Base-by-base conservation (phyloP, 2,888 invertebrate genomes). In the Leucophenga maculata region DNA sequence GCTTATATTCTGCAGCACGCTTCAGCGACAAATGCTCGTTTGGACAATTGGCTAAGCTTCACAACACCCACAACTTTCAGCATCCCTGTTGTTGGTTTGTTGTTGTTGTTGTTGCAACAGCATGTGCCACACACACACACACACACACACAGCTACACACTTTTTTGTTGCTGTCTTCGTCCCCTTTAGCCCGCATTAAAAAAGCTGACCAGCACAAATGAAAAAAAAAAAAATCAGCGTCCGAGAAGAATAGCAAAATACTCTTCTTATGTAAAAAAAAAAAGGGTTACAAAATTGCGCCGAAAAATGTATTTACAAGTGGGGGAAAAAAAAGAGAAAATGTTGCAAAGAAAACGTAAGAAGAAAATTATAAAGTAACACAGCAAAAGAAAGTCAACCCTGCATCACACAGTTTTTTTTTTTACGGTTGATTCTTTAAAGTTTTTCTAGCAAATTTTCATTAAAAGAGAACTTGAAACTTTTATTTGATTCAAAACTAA, bases 81-180 rank as follows among this genome's bases (percentile, higher is more conserved):
- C 64, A 77, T 77, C 75, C 75, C 70, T 75, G 72, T 70, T 70
- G 70, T 65, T 54, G 65, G 55, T 67, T 70, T 70, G 70, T 65
- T 54, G 65, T 64, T 67, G 69, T 18, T 39, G 60, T 39, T 60
- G 60, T 39, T 18, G 39, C 18, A n/a, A 39, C 54, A 46, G 60
- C 68, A 62, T 50, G n/a, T 13, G 50, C 50, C 18, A 13, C 50
- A n/a, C 50, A 18, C 11, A 16, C 4, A 16, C 50, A 18, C 50
- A 50, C 13, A 18, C 3, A 18, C 16, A n/a, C n/a, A 8, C 50
- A 48, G 13, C 3, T 4, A 48, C 6, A 48, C 14, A 48, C 16
- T 16, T n/a, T 50, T 18, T 50, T 50, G 50, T 18, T 50, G 14
- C 16, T n/a, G 2, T 18, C 16, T 50, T 39, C 11, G 39, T 11